Evolutionary conservation across 2,797 vertebrate species (phyloP).

Genomic region (Gephyroberyx darwinii): DNA sequence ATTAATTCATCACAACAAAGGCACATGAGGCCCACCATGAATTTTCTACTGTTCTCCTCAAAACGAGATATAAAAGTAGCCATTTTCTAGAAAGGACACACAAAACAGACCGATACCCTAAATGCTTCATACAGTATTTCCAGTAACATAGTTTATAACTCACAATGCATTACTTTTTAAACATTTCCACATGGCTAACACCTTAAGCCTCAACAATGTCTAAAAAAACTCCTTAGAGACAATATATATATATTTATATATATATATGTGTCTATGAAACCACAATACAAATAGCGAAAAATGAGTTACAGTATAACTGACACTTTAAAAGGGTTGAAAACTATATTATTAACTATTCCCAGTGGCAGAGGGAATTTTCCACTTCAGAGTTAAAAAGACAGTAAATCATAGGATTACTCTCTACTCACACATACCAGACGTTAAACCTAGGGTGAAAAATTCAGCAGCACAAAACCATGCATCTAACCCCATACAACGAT

Average conservation of each 20-base stretch:
- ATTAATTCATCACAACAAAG: conserved; percentile 61
- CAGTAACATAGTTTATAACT: conserved; percentile 1
- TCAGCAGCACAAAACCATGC: conserved; percentile 58
- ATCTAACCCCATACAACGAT: conserved; percentile 49
- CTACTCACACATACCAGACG: conserved; percentile 74
- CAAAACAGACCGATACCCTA: not conserved
- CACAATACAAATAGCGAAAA: conserved; percentile 13
- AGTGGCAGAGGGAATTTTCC: conserved; percentile 62
- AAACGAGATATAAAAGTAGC: conserved; percentile 4
- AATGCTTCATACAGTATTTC: conserved; percentile 1
- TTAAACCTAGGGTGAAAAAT: conserved; percentile 78
- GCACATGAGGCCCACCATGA: conserved; percentile 17
- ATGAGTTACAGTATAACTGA: conserved; percentile 3
- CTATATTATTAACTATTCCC: conserved; percentile 65
- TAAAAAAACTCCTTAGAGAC: not conserved
- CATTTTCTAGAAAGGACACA: not conserved
- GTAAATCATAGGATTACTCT: conserved; percentile 72
- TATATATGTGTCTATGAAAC: not conserved
- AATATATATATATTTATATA: conserved; percentile 10
- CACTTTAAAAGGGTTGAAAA: conserved; percentile 35
- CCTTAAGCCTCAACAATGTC: not conserved
- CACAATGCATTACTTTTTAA: conserved; percentile 10
- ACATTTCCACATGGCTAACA: conserved; percentile 1
- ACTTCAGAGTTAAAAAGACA: conserved; percentile 57
- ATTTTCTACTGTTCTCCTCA: conserved; percentile 1